phyloP scores from a whole-genome alignment of 2,888 invertebrate species.

The Xanthostigma xanthostigma region DNA sequence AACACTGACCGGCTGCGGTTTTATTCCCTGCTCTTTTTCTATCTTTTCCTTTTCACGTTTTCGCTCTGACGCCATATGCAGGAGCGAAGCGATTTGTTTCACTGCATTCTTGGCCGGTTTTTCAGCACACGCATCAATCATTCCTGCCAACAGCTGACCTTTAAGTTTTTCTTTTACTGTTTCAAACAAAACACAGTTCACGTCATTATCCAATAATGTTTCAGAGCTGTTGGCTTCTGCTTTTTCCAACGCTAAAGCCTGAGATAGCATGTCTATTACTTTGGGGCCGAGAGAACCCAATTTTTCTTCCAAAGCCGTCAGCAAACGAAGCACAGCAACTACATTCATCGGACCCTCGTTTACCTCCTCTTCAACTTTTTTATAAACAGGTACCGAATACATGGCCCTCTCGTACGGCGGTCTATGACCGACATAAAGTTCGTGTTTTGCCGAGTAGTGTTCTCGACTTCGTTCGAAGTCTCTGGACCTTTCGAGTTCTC shows the following conservation, averaged over 20 bases:
- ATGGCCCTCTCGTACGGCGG: not conserved
- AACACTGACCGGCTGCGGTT: conserved; percentile 39
- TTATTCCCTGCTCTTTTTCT: conserved; percentile 20
- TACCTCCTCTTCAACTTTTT: conserved; percentile 10
- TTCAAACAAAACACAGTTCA: conserved; percentile 62
- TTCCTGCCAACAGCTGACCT: conserved; percentile 57
- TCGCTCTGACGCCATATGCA: conserved; percentile 45
- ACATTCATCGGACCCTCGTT: conserved; percentile 39
- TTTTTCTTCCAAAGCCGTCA: conserved; percentile 70
- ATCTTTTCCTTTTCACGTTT: conserved; percentile 26
- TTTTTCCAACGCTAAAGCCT: conserved; percentile 66
- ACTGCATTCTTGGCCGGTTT: conserved; percentile 59
- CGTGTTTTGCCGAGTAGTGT: not conserved
- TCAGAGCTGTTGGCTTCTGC: conserved; percentile 59
- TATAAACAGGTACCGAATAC: not conserved
- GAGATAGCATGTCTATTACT: conserved; percentile 58
- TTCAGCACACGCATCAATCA: conserved; percentile 42
- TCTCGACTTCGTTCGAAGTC: not conserved
- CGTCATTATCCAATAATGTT: conserved; percentile 53
- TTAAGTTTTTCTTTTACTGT: conserved; percentile 76
- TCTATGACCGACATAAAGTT: not conserved
- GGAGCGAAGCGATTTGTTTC: conserved; percentile 56
- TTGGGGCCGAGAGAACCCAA: conserved; percentile 74
- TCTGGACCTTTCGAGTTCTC: conserved; percentile 5
- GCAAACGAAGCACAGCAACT: conserved; percentile 52